Evolutionary conservation across 1,140 invertebrate genomes (phyloP), one percentile per base, ranked within the genome.

Genomic region (Heliconius himera): DNA sequence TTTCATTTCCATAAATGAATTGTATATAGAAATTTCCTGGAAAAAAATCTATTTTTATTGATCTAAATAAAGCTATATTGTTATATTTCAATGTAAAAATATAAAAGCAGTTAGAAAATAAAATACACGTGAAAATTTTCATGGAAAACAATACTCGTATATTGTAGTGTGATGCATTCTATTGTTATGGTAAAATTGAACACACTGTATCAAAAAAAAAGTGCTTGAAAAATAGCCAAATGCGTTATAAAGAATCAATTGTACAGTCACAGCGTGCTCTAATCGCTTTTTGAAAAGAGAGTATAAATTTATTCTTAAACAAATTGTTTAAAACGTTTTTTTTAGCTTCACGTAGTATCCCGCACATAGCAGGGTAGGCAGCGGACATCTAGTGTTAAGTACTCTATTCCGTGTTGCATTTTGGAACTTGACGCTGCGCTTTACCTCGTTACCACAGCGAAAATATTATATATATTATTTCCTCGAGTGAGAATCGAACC

Each of bases 131-230:
- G 26, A 33, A 70, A 70, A 26, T 74, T 46, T 70, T 76, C n/a
- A 66, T 60, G 26, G 56, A 33, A 76, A 60, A 70, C 56, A 76
- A 76, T 75, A 70, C 22, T 26, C n/a, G 56, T 46, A 76, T 60
- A 76, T 33, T 66, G 60, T 66, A 33, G 56, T 41, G 56, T 70
- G 41, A 70, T 76, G 56, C 74, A 76, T 76, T 76, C 26, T 49
- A 76, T 76, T 76, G 74, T 76, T 66, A 76, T 60, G 60, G 60
- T 41, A 76, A 76, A 70, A 76, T 70, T 70, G 26, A 54, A 66
- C 60, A 70, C 36, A 66, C 60, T 75, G 22, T 66, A 76, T 76
- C 74, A 76, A 76, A 70, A 76, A 70, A 76, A 76, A 66, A 22
- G 13, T 26, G 11, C 22, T 66, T 29, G 26, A 66, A 26, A 60